Conservation (phyloP, 2,888 invertebrate genomes). For the Mimumesa dahlbomi region DNA sequence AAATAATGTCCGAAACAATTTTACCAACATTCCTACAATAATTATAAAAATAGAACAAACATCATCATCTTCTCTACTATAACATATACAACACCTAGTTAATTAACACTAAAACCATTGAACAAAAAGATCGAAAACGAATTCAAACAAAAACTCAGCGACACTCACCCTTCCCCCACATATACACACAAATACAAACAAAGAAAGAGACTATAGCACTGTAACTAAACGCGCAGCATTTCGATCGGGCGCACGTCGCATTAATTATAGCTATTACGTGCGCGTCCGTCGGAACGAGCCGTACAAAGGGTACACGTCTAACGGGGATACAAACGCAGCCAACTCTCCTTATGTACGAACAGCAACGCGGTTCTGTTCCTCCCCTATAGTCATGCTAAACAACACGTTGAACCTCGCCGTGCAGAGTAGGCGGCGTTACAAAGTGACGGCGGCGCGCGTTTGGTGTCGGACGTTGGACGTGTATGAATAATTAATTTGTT, state of each 20-base stretch:
- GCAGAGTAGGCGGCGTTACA: no score
- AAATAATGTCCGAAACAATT: no score
- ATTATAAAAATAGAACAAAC: no score
- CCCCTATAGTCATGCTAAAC: conserved; percentile 74
- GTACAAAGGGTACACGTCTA: conserved; percentile 36
- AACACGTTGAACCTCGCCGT: conserved; percentile 48
- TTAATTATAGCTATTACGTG: conserved; percentile 54
- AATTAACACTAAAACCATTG: no score
- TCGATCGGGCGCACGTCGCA: conserved; percentile 46
- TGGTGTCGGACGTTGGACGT: conserved; percentile 69
- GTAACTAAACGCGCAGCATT: conserved; percentile 17
- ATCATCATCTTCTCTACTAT: no score
- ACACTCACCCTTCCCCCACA: no score
- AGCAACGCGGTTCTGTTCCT: conserved; percentile 33
- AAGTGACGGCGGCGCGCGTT: conserved; percentile 69
- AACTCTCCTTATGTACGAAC: conserved; percentile 53
- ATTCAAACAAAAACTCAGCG: no score
- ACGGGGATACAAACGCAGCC: conserved; percentile 31
- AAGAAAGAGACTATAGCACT: not conserved
- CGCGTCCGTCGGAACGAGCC: conserved; percentile 35
- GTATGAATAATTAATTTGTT: conserved; percentile 78
- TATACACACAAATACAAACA: no score
- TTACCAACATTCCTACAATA: no score
- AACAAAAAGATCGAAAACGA: no score
- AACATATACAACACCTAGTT: no score